Conservation (phyloP, 2,797 vertebrate species). For the Falco concolor region DNA sequence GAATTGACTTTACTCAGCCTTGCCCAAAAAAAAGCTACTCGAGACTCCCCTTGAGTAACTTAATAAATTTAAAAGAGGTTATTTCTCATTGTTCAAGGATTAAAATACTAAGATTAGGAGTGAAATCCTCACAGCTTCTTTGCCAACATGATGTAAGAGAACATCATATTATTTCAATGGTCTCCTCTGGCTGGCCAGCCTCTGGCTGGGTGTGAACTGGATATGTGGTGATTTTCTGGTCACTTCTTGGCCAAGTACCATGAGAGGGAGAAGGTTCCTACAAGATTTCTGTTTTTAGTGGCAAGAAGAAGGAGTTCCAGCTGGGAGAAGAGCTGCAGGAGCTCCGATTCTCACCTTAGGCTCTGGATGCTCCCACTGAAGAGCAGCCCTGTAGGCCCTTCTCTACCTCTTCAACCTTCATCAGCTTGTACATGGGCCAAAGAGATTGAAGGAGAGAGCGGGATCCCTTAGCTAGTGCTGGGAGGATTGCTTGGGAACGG, state of each 20-base stretch:
- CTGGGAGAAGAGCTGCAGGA: not conserved
- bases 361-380: not conserved
- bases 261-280: not conserved
- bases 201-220: not conserved
- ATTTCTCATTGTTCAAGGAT: not conserved
- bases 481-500: not conserved
- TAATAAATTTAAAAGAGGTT: not conserved
- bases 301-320: not conserved
- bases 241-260: not conserved
- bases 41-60: not conserved
- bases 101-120: not conserved
- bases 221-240: not conserved
- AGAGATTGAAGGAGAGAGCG: not conserved
- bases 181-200: not conserved
- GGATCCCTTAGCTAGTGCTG: not conserved
- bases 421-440: not conserved
- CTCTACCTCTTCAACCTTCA: not conserved
- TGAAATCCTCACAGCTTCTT: not conserved
- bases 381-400: not conserved
- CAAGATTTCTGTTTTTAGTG: not conserved
- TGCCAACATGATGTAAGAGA: not conserved
- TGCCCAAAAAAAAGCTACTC: not conserved
- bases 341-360: not conserved
- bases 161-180: not conserved
- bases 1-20: not conserved